phyloP scores from a whole-genome alignment of 2,797 vertebrate genomes.

The Tinamus major region DNA sequence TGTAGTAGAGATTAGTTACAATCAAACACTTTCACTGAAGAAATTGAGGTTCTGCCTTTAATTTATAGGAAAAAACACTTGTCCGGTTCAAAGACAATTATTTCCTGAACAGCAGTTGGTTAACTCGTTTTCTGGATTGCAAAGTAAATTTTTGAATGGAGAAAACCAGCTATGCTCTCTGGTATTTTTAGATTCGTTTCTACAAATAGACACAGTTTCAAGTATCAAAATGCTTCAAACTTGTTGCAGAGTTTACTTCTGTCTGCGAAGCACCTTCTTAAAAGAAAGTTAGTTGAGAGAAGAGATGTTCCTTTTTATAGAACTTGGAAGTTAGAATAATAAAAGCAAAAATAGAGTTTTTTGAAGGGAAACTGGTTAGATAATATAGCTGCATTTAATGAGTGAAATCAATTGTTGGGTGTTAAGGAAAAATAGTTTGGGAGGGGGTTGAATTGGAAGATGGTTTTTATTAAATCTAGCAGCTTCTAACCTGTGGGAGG shows the following conservation, averaged over 20 bases:
- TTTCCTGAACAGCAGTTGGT: conserved; percentile 32
- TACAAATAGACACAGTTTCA: background rate
- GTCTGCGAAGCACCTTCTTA: background rate
- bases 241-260: background rate
- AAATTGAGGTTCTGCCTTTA: background rate
- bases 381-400: background rate
- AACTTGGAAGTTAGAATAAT: background rate
- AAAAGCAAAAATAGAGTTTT: background rate
- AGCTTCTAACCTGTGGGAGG: background rate
- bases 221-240: background rate
- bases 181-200: conserved; percentile 11
- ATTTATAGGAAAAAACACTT: background rate
- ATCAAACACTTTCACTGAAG: conserved; percentile 13
- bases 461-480: conserved; percentile 6
- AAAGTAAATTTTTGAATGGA: background rate
- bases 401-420: background rate
- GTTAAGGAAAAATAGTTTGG: background rate
- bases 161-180: background rate
- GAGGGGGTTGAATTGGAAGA: background rate
- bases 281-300: background rate
- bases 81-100: conserved; percentile 37
- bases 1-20: background rate
- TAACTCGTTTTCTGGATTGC: conserved; percentile 17
- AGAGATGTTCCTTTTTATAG: background rate
- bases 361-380: background rate